Evolutionary conservation across 1,140 invertebrate species (phyloP).

Genomic region (Campoletis sonorensis): DNA sequence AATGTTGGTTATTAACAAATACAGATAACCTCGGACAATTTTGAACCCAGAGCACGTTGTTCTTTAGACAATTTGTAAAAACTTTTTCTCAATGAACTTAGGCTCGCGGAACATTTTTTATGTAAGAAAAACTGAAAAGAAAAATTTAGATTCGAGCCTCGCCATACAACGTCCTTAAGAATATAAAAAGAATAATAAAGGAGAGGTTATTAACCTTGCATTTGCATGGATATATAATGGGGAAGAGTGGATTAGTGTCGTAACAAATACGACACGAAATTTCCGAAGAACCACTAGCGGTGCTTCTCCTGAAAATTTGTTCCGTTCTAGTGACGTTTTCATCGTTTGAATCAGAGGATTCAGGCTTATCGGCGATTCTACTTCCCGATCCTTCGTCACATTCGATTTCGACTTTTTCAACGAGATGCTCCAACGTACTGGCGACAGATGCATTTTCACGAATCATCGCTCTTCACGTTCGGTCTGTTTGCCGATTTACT

Average conservation of each 20-base stretch:
- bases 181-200: slow-evolving; percentile 5
- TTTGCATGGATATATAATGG: slow-evolving; percentile 64
- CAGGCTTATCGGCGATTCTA: background rate
- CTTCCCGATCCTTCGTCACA: slow-evolving; percentile 28
- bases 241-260: slow-evolving; percentile 56
- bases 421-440: slow-evolving; percentile 56
- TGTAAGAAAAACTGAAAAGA: too few relatives aligned
- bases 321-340: slow-evolving; percentile 29
- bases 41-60: too few relatives aligned
- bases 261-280: slow-evolving; percentile 68
- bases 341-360: background rate
- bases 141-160: too few relatives aligned
- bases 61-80: too few relatives aligned
- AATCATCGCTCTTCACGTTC: slow-evolving; percentile 14
- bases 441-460: slow-evolving; percentile 43
- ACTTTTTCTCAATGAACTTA: too few relatives aligned
- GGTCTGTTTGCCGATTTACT: slow-evolving; percentile 5
- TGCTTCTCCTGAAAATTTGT: slow-evolving; percentile 24
- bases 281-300: slow-evolving; percentile 48
- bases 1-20: too few relatives aligned
- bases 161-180: too few relatives aligned
- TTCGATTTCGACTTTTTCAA: slow-evolving; percentile 58
- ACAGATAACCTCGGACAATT: too few relatives aligned
- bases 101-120: too few relatives aligned
- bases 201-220: slow-evolving; percentile 62